Conservation (phyloP, 2,888 invertebrate genomes). For the Heliconius sara region DNA sequence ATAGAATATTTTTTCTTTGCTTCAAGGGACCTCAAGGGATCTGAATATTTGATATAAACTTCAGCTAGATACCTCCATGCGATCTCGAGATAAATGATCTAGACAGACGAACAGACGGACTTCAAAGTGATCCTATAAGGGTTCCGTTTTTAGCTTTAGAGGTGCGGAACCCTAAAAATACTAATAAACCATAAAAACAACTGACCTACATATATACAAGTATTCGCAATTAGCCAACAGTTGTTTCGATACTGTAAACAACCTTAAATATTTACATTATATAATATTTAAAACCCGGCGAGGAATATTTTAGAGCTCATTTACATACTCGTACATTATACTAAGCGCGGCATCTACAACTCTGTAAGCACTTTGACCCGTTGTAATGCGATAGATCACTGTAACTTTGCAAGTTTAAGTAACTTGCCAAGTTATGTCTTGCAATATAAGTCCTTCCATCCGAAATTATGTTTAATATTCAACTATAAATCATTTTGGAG, state of each 20-base stretch:
- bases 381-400: constrained; percentile 51
- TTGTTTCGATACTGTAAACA: neutral
- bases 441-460: constrained; percentile 47
- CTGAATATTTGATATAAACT: no score
- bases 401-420: constrained; percentile 53
- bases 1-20: no score
- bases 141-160: no score
- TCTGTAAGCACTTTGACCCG: constrained; percentile 40
- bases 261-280: neutral
- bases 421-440: constrained; percentile 55
- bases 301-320: constrained; percentile 25
- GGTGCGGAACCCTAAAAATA: no score
- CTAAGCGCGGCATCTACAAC: constrained; percentile 33
- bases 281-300: neutral
- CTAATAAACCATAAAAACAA: neutral
- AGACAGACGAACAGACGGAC: no score
- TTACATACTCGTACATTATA: constrained; percentile 40
- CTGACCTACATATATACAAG: neutral
- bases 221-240: neutral
- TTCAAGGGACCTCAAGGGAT: no score
- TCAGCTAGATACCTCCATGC: no score
- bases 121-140: no score
- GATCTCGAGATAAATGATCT: no score
- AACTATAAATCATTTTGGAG: constrained; percentile 29
- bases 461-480: constrained; percentile 39